These are phyloP conservation scores for Myotis lucifugus DNA, from an alignment of 2,113 vertebrate species.

Conservation along the genomic window DNA sequence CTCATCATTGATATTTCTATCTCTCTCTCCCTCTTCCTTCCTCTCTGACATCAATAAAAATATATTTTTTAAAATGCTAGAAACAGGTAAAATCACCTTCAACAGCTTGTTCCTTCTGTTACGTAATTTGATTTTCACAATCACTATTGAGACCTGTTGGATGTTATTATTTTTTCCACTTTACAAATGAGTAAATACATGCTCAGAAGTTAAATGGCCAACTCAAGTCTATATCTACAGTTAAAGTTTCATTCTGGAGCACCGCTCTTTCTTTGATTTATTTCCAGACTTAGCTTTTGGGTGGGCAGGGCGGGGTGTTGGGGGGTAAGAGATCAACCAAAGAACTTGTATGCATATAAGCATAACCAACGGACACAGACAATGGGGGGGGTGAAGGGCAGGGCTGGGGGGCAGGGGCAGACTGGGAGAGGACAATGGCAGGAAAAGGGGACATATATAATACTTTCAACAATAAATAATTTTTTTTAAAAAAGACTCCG, in stretches of 20 bases:
- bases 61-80: not conserved
- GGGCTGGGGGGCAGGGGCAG: no score
- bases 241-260: not conserved
- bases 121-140: slow-evolving; percentile 31
- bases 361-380: no score
- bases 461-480: no score
- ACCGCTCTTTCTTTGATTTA: not conserved
- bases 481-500: not conserved
- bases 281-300: not conserved
- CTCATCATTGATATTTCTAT: no score
- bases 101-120: not conserved
- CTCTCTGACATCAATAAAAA: no score
- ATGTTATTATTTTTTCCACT: not conserved
- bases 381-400: no score
- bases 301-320: no score
- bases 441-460: no score
- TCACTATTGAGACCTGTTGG: not conserved
- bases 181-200: slow-evolving; percentile 20
- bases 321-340: no score
- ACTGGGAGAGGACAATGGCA: no score
- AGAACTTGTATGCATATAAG: no score
- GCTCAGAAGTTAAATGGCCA: not conserved
- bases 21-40: no score
- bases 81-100: not conserved
- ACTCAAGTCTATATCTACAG: not conserved